Evolutionary conservation across 2,888 invertebrate species (phyloP).

Genomic region (Laspeyria flexula): DNA sequence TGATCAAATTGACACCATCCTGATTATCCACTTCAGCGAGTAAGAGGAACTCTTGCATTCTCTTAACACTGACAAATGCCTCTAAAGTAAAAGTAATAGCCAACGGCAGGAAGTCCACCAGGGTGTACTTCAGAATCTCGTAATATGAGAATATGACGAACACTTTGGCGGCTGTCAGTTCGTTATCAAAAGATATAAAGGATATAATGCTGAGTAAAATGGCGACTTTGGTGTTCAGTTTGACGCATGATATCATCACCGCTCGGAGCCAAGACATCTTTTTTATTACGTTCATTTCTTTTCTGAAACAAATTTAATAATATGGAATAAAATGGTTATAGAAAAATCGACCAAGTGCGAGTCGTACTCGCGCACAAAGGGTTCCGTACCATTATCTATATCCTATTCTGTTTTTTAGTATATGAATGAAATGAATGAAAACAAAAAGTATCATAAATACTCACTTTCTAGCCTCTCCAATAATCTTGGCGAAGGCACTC

Average conservation of each 20-base stretch:
- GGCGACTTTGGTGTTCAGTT: slow-evolving; percentile 92
- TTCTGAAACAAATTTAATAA: slow-evolving; percentile 73
- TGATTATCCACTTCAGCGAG: slow-evolving; percentile 70
- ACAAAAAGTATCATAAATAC: slow-evolving; percentile 45
- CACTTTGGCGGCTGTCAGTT: slow-evolving; percentile 90
- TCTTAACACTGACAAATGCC: slow-evolving; percentile 89
- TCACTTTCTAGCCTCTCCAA: slow-evolving; percentile 90
- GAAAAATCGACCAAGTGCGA: too few relatives aligned
- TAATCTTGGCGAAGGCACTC: slow-evolving; percentile 90
- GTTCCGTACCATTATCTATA: too few relatives aligned
- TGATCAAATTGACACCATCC: slow-evolving; percentile 69
- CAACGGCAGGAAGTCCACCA: slow-evolving; percentile 93
- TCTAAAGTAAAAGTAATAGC: slow-evolving; percentile 92
- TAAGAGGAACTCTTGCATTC: slow-evolving; percentile 89
- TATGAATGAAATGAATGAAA: too few relatives aligned
- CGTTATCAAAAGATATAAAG: slow-evolving; percentile 87
- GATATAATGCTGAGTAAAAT: slow-evolving; percentile 91
- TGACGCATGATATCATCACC: slow-evolving; percentile 89
- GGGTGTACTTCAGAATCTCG: slow-evolving; percentile 91
- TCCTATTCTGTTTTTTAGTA: too few relatives aligned
- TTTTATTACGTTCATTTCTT: slow-evolving; percentile 89
- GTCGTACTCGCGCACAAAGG: too few relatives aligned
- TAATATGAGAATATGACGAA: slow-evolving; percentile 93
- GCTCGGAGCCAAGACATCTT: slow-evolving; percentile 89
- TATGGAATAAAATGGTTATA: too few relatives aligned